Conservation (phyloP, 2,888 invertebrate genomes). For the Vanessa cardui region DNA sequence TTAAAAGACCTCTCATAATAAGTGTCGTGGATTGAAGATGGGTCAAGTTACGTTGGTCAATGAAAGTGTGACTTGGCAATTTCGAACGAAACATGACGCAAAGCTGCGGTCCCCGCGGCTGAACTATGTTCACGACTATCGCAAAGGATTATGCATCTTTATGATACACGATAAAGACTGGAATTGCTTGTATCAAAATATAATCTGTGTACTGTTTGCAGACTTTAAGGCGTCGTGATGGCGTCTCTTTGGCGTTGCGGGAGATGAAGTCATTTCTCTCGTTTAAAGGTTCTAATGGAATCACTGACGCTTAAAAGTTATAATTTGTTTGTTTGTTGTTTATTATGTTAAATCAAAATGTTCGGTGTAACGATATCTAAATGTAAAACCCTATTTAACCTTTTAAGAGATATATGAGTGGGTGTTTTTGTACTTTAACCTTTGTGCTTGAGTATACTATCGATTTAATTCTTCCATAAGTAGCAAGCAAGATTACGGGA, state of each 20-base stretch:
- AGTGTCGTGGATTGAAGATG: background rate
- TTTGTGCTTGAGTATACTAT: background rate
- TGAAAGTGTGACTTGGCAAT: conserved; percentile 35
- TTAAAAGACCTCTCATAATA: conserved; percentile 28
- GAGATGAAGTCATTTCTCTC: conserved; percentile 39
- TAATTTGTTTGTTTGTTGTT: conserved; percentile 9
- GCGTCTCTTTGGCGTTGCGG: conserved; percentile 41
- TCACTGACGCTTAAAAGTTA: conserved; percentile 16
- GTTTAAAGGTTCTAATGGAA: conserved; percentile 32
- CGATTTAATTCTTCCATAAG: conserved; percentile 1
- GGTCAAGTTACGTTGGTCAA: conserved; percentile 35
- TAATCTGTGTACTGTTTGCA: conserved; percentile 35
- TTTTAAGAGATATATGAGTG: background rate
- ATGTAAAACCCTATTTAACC: background rate
- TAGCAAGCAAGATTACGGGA: background rate
- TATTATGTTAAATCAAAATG: conserved; percentile 14
- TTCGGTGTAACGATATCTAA: background rate
- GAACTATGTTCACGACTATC: background rate
- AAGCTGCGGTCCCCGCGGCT: conserved; percentile 16
- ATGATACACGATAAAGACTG: conserved; percentile 12
- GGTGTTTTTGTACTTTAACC: background rate
- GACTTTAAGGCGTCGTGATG: conserved; percentile 40
- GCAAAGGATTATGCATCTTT: conserved; percentile 4
- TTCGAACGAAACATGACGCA: conserved; percentile 33
- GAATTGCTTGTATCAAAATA: conserved; percentile 16